A percentile compares a stretch with the other conserved stretches of the same genome.
Conservation (phyloP, 2,113 vertebrate genomes). For the Puma concolor region DNA sequence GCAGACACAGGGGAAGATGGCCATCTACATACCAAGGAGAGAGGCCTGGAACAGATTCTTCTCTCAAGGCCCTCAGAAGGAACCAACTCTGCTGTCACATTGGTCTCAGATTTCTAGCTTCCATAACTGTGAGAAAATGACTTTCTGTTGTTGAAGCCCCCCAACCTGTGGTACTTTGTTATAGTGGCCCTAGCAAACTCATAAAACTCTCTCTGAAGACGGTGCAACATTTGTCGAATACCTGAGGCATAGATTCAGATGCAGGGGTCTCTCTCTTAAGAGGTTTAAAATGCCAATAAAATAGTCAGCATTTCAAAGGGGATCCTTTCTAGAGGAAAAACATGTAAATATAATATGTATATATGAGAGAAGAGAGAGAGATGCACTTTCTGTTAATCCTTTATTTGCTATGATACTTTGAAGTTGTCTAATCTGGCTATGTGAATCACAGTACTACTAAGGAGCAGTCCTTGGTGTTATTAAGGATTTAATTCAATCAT, state of each 20-base stretch:
- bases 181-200: neutral
- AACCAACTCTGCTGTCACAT: neutral
- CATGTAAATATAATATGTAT: neutral
- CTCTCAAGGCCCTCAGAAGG: neutral
- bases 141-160: neutral
- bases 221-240: neutral
- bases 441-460: neutral
- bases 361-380: neutral
- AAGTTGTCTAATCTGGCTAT: neutral
- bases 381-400: neutral
- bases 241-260: neutral
- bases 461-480: neutral
- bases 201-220: neutral
- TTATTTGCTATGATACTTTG: neutral
- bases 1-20: neutral
- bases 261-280: neutral
- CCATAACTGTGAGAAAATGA: neutral
- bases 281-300: neutral
- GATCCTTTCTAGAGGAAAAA: neutral
- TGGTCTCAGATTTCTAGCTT: neutral
- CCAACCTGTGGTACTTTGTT: neutral
- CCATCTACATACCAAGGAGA: neutral
- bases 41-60: neutral
- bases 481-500: neutral
- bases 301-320: neutral